phyloP scores from a whole-genome alignment of 2,888 invertebrate species.

The Sclerodermus sp. region DNA sequence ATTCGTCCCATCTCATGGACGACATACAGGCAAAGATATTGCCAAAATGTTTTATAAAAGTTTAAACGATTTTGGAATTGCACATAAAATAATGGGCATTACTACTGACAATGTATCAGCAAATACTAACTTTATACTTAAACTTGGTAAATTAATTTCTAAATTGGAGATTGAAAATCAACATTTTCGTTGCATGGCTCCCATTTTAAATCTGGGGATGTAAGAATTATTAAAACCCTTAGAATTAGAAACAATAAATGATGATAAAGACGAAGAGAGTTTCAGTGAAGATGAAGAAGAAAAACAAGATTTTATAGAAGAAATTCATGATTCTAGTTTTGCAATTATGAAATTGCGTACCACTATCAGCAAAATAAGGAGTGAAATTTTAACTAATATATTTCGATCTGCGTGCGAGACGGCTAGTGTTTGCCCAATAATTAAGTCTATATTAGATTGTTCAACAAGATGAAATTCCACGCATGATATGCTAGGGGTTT shows the following conservation, averaged over 20 bases:
- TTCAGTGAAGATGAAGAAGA: not conserved
- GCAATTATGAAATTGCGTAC: conserved; percentile 16
- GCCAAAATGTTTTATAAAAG: conserved; percentile 21
- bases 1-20: conserved; percentile 27
- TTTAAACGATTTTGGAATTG: conserved; percentile 19
- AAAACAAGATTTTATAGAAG: too few species aligned
- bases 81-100: conserved; percentile 29
- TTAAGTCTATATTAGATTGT: conserved; percentile 11
- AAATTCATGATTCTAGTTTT: too few species aligned
- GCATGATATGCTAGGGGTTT: conserved; percentile 16
- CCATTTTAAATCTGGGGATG: conserved; percentile 28
- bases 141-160: conserved; percentile 17
- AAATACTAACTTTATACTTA: conserved; percentile 30
- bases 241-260: conserved; percentile 3
- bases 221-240: conserved; percentile 24
- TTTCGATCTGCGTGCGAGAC: conserved; percentile 18
- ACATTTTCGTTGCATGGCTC: conserved; percentile 26
- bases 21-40: conserved; percentile 33
- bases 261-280: conserved; percentile 1
- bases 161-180: conserved; percentile 23
- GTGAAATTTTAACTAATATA: conserved; percentile 16
- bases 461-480: conserved; percentile 23
- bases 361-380: conserved; percentile 17
- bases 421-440: conserved; percentile 8
- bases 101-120: conserved; percentile 31